These are phyloP conservation scores for Monoplex corrugatus DNA, from an alignment of 2,888 invertebrate genomes.

Conservation along the genomic window DNA sequence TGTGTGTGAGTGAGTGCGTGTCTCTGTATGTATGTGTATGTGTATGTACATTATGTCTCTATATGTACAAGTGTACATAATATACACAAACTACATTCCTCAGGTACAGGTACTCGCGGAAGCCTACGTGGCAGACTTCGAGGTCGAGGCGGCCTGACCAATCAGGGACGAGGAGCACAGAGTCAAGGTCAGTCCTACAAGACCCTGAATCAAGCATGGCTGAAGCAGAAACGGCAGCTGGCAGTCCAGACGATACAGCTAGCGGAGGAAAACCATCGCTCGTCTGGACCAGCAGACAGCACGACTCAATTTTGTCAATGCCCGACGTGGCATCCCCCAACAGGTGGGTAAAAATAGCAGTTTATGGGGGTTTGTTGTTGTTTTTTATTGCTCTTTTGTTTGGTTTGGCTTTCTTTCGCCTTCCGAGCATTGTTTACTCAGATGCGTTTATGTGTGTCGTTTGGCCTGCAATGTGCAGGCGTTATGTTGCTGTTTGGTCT, in stretches of 20 bases:
- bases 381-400: too few relatives aligned
- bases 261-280: constrained; percentile 19
- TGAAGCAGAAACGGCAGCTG: constrained; percentile 17
- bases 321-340: constrained; percentile 11
- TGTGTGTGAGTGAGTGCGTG: background rate
- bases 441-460: too few relatives aligned
- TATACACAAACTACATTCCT: background rate
- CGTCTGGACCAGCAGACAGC: constrained; percentile 35
- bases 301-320: constrained; percentile 1
- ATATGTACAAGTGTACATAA: background rate
- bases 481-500: too few relatives aligned
- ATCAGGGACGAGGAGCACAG: background rate
- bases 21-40: background rate
- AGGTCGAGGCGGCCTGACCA: background rate
- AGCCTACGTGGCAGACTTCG: constrained; percentile 22
- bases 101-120: constrained; percentile 11
- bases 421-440: too few relatives aligned
- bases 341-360: background rate
- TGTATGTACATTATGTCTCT: background rate
- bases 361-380: too few relatives aligned
- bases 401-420: too few relatives aligned
- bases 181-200: background rate
- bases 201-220: background rate
- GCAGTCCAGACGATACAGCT: constrained; percentile 19
- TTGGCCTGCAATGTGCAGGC: too few relatives aligned